phyloP scores from a whole-genome alignment of 2,888 invertebrate species.

The Tipula lateralis region DNA sequence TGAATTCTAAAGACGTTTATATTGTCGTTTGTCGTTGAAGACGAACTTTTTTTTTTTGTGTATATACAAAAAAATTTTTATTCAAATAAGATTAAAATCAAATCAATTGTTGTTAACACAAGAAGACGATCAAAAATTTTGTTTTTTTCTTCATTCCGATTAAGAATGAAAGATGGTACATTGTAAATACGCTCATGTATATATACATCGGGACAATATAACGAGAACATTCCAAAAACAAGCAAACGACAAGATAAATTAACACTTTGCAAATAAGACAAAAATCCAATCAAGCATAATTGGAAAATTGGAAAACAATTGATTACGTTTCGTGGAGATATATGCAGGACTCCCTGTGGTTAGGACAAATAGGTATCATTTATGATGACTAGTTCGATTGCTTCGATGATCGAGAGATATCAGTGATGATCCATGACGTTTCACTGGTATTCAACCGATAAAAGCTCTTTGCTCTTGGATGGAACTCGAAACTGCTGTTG shows the following conservation, averaged over 20 bases:
- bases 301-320: background rate
- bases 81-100: background rate
- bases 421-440: too few relatives aligned
- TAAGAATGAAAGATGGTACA: background rate
- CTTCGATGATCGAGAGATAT: too few relatives aligned
- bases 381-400: too few relatives aligned
- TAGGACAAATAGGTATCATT: too few relatives aligned
- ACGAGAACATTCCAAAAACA: background rate
- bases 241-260: background rate
- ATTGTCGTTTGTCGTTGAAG: background rate
- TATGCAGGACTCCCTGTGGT: too few relatives aligned
- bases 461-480: too few relatives aligned
- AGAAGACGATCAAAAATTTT: background rate
- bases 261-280: background rate
- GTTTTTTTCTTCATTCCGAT: background rate
- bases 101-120: constrained; percentile 1
- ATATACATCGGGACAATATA: background rate
- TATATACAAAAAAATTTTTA: background rate
- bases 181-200: too few relatives aligned
- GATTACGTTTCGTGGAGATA: too few relatives aligned
- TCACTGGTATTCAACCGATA: too few relatives aligned
- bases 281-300: background rate
- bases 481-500: too few relatives aligned
- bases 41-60: background rate
- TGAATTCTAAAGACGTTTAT: background rate